Base-by-base conservation (phyloP, 2,113 vertebrate species). In the Phodopus roborovskii region DNA sequence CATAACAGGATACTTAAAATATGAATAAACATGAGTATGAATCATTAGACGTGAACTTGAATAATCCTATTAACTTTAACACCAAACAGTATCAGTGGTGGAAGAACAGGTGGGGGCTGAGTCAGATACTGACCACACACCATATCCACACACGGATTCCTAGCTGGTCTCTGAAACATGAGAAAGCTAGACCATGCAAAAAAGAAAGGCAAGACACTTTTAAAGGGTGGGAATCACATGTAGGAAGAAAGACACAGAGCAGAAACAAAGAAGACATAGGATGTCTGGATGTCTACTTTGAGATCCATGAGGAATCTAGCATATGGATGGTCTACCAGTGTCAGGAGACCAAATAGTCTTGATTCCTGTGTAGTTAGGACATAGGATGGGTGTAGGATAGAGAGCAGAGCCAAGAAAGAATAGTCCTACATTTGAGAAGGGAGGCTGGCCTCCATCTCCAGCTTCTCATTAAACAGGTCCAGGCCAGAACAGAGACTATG, bases 191-290 rank as follows among this genome's bases (percentile, higher is more conserved):
- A 75, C 28, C 26, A 1, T 87, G 78, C 50, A 75, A 77, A 77
- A 48, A 94, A 13, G 68, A 91, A 71, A 95, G 74, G 5, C 42
- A 90, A 94, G 45, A 81, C n/a, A n/a, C 5, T 75, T 95, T 87
- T 81, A 62, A 89, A 73, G 15, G 22, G 15, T 30, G 1, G 78
- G 74, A 88, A 90, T 85, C 84, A 56, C 30, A 88, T 64, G 11
- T 28, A 85, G 45, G 45, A 96, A 56, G 83, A 95, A 95, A 42
- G 53, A 45, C 4, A 36, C 48, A 5, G 20, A 39, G 68, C 30
- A 17, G 53, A 70, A 83, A 84, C 42, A 36, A 48, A 86, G 20
- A 33, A 7, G 58, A 24, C 39, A 7, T 22, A 30, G n/a, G 42
- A 8, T 64, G 62, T 30, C n/a, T 50, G 66, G 66, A 42, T 2